Conservation (phyloP, 1,140 invertebrate species). For the Oreohelix idahoensis region DNA sequence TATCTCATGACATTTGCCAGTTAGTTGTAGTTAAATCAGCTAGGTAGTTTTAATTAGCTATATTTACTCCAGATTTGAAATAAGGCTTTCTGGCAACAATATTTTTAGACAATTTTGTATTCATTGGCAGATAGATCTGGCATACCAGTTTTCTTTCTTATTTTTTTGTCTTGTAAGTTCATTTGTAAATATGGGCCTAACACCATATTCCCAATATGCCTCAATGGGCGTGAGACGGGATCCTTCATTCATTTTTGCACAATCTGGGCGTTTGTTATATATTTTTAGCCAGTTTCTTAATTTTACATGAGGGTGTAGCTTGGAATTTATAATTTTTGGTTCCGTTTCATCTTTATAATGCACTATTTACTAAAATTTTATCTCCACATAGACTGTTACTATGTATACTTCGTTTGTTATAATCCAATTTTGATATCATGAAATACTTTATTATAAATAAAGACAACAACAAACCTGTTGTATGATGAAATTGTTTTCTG, state of each 20-base stretch:
- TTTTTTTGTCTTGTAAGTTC: background rate
- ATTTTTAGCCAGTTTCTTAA: background rate
- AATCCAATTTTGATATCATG: background rate
- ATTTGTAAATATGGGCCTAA: background rate
- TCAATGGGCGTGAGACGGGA: too few species aligned
- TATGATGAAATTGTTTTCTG: background rate
- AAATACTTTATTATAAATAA: background rate
- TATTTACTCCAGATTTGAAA: slow-evolving; percentile 4
- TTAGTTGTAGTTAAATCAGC: background rate
- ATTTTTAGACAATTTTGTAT: background rate
- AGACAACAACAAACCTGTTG: background rate
- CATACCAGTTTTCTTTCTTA: background rate
- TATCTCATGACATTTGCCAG: background rate
- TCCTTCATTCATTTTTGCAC: too few species aligned
- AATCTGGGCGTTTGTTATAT: background rate
- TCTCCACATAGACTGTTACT: background rate
- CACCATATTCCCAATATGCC: too few species aligned
- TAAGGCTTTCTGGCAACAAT: background rate
- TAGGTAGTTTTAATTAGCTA: background rate
- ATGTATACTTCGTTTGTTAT: background rate
- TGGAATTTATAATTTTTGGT: background rate
- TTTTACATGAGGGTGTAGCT: background rate
- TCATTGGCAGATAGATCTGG: background rate
- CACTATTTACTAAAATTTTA: background rate
- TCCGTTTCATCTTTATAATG: background rate